These are phyloP conservation scores for Menidia menidia DNA, from an alignment of 2,797 vertebrate species.

Conservation along the genomic window DNA sequence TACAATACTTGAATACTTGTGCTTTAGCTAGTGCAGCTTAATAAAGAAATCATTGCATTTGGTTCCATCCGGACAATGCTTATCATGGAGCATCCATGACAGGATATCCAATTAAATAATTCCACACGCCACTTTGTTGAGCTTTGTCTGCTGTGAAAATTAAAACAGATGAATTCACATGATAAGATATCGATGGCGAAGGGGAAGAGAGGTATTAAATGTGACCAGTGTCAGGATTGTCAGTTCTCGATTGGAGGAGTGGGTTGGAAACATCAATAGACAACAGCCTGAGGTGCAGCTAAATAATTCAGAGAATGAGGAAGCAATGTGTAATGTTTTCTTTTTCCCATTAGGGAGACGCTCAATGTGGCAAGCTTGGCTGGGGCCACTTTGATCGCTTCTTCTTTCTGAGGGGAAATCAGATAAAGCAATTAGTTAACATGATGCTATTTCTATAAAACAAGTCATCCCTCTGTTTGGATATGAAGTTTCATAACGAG, in stretches of 20 bases:
- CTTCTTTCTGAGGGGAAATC: conserved; percentile 58
- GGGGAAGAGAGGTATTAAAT: conserved; percentile 39
- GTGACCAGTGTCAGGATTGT: conserved; percentile 55
- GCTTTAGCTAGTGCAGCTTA: conserved; percentile 59
- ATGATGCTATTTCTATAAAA: conserved; percentile 25
- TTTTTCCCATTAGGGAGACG: conserved; percentile 56
- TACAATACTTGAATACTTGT: conserved; percentile 60
- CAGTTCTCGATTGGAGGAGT: conserved; percentile 59
- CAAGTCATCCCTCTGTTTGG: not conserved
- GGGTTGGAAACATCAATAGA: conserved; percentile 75
- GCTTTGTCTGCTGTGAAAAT: conserved; percentile 59
- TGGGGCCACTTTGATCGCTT: conserved; percentile 69
- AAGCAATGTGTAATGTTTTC: conserved; percentile 54
- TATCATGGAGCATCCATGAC: conserved; percentile 70
- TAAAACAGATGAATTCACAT: conserved; percentile 59
- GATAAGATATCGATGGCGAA: conserved; percentile 68
- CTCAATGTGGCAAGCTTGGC: conserved; percentile 35
- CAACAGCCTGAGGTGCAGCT: conserved; percentile 71
- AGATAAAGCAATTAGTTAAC: conserved; percentile 66
- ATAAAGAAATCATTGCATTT: conserved; percentile 75
- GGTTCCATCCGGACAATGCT: conserved; percentile 55
- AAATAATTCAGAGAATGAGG: conserved; percentile 74
- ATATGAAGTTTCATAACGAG: conserved; percentile 21
- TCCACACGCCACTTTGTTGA: conserved; percentile 41
- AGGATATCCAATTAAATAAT: conserved; percentile 58